Conservation (phyloP, 2,888 invertebrate species). For the Mimachlamys varia region DNA sequence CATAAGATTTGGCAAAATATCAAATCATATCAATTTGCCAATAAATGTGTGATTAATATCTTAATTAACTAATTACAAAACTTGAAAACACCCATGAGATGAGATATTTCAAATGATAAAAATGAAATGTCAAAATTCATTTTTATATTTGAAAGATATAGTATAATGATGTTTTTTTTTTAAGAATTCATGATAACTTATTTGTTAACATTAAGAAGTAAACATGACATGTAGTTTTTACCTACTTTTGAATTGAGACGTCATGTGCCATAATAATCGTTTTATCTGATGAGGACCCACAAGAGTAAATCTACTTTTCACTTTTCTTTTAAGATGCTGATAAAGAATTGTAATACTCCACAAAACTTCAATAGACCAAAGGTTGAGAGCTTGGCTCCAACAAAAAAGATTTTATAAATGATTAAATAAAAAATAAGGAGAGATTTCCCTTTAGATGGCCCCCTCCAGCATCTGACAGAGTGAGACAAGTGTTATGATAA, state of each 20-base stretch:
- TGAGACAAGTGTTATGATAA: constrained; percentile 18
- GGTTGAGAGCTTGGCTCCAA: background rate
- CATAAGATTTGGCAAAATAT: background rate
- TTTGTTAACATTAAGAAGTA: background rate
- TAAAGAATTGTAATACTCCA: background rate
- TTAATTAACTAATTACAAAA: background rate
- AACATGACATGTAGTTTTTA: no score
- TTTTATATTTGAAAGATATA: background rate
- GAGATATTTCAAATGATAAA: background rate
- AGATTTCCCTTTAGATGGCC: background rate
- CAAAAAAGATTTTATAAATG: background rate
- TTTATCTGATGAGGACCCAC: background rate
- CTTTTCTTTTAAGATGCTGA: background rate
- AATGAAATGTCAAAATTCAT: background rate
- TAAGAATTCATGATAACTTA: background rate
- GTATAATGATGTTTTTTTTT: background rate
- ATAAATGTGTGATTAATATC: background rate
- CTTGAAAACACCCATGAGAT: background rate
- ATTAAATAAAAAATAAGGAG: background rate
- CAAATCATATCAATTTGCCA: background rate
- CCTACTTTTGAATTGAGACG: background rate
- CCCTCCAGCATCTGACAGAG: background rate
- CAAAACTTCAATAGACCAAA: background rate
- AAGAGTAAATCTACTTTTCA: background rate
- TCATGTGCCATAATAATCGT: background rate